These are phyloP conservation scores for Sebastes trivittatus DNA, from an alignment of 2,797 vertebrate species.

Conservation along the genomic window DNA sequence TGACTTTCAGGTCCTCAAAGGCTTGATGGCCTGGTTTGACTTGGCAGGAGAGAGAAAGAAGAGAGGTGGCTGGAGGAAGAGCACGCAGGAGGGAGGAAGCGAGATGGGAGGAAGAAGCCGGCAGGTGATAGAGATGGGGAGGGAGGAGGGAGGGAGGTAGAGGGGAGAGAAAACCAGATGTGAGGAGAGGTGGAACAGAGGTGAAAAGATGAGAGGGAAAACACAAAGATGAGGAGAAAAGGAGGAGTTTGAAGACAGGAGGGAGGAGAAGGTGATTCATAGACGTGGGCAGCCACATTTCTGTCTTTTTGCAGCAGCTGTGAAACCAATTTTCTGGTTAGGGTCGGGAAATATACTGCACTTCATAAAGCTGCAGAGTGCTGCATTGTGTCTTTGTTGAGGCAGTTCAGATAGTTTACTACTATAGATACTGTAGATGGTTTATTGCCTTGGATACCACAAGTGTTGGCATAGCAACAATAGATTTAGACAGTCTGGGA, in stretches of 20 bases:
- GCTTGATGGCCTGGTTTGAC: slow-evolving; percentile 80
- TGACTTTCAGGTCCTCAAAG: slow-evolving; percentile 82
- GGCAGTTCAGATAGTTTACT: slow-evolving; percentile 57
- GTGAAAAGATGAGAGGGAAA: slow-evolving; percentile 20
- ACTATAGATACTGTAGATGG: slow-evolving; percentile 62
- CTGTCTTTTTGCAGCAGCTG: slow-evolving; percentile 62
- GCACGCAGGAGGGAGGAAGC: slow-evolving; percentile 45
- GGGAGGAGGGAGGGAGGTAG: background rate
- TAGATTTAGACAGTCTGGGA: slow-evolving; percentile 49
- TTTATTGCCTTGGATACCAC: slow-evolving; percentile 64
- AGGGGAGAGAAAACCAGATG: slow-evolving; percentile 8
- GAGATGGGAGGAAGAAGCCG: slow-evolving; percentile 29
- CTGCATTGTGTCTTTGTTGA: slow-evolving; percentile 69
- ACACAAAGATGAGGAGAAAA: slow-evolving; percentile 20
- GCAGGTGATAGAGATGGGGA: slow-evolving; percentile 4
- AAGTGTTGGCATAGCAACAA: slow-evolving; percentile 69
- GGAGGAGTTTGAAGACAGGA: slow-evolving; percentile 36
- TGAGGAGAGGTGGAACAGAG: slow-evolving; percentile 10
- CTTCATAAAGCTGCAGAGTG: slow-evolving; percentile 68
- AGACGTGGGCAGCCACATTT: slow-evolving; percentile 56
- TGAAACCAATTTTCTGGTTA: slow-evolving; percentile 68
- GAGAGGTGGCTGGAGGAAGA: slow-evolving; percentile 42
- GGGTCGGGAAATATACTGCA: slow-evolving; percentile 53
- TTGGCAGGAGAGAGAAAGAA: slow-evolving; percentile 59
- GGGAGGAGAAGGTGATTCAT: slow-evolving; percentile 65